Conservation (phyloP, 2,797 vertebrate species). For the Graptemys geographica region DNA sequence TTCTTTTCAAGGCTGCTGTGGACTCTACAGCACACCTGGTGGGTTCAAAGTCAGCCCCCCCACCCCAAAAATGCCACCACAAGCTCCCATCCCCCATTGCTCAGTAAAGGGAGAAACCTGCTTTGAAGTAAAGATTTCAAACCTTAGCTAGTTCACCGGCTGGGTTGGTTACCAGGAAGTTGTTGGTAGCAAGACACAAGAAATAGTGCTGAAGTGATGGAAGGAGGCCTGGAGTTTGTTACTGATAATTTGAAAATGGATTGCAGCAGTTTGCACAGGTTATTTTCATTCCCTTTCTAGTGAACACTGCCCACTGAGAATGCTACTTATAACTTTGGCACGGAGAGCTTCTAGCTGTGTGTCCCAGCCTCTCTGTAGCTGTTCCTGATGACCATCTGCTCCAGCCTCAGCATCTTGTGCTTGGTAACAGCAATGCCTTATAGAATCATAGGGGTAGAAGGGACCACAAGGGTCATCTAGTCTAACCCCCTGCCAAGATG, state of each 20-base stretch:
- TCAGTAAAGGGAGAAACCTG: background rate
- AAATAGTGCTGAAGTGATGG: background rate
- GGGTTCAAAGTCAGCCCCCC: slow-evolving; percentile 56
- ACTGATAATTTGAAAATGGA: slow-evolving; percentile 30
- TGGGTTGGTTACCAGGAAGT: background rate
- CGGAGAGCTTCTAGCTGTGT: slow-evolving; percentile 30
- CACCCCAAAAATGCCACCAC: slow-evolving; percentile 31
- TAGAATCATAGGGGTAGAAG: background rate
- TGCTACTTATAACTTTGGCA: background rate
- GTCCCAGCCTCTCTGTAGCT: slow-evolving; percentile 1
- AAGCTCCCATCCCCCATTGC: background rate
- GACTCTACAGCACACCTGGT: slow-evolving; percentile 33
- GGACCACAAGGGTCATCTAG: background rate
- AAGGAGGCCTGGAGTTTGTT: slow-evolving; percentile 37
- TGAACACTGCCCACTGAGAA: slow-evolving; percentile 11
- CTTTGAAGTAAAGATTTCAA: background rate
- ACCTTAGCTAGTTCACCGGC: background rate
- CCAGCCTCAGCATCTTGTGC: rapidly evolving
- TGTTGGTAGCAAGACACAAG: background rate
- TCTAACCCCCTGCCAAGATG: background rate
- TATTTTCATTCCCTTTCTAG: background rate
- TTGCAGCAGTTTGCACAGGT: slow-evolving; percentile 25
- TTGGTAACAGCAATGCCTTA: background rate
- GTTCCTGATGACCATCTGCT: slow-evolving; percentile 10
- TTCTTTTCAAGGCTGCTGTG: background rate